Base-by-base conservation (phyloP, 2,888 invertebrate genomes). In the Oxystoma pomonae region DNA sequence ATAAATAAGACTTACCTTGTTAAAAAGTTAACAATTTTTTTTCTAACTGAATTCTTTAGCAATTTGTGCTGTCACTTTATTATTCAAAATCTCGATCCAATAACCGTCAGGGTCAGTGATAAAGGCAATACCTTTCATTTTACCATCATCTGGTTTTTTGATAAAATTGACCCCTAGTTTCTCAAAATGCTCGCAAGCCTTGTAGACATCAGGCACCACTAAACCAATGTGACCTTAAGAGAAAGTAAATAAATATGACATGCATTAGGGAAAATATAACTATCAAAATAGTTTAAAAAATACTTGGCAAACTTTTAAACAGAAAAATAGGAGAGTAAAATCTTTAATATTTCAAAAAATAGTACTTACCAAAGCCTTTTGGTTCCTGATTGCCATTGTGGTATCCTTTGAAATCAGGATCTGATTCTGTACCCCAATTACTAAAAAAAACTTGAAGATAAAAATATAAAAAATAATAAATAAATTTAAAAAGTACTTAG, bases 41-140 rank as follows among this genome's bases (percentile, higher is more conserved):
- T n/a, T n/a, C n/a, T 35, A 58, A 17, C 51, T 12, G 52, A 53
- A 62, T 51, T 62, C 20, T 22, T 52, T 1, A 17, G 19, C 62
- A 59, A 62, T 62, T 21, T 62, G 50, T 1, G 62, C 57, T 1
- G 60, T 59, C 18, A 57, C 56, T 50, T 62, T 65, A 22, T 62
- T 62, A 61, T 74, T 75, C 53, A 75, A 72, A 57, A 75, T 75
- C 67, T 97, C 96, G 74, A 97, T 96, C 96, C 96, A 96, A 77
- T 97, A 97, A 22, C 95, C 96, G 78, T 97, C 97, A 0, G 97
- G 97, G 78, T 97, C 97, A 72, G 94, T 91, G 64, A 97, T 94
- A 78, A 97, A 97, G 1, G 96, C 97, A 57, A 97, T 81, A 0
- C 94, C 94, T 78, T 92, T 95, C 94, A 96, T 96, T 77, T 91